phyloP scores from a whole-genome alignment of 2,888 invertebrate species.

The Caenorhabditis doughertyi region DNA sequence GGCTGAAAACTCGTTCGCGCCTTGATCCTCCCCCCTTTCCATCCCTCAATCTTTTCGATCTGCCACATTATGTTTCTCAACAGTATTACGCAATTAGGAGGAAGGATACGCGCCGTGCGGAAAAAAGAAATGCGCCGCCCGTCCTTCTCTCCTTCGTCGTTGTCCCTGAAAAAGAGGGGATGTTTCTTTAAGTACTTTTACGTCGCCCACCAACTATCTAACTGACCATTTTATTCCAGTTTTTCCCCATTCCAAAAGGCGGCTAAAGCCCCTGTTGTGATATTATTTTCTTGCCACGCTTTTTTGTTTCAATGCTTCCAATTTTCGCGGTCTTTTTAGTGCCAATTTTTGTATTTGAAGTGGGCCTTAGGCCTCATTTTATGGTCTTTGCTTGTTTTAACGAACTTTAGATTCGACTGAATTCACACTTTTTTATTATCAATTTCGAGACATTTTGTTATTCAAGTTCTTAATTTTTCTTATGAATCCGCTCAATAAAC shows the following conservation, averaged over 20 bases:
- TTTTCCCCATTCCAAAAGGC: slow-evolving; percentile 3
- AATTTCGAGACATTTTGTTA: too few species aligned
- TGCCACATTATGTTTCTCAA: slow-evolving; percentile 11
- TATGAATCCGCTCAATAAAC: too few species aligned
- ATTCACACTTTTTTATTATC: too few species aligned
- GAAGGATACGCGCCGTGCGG: background rate
- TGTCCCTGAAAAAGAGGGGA: background rate
- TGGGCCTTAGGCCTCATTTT: background rate
- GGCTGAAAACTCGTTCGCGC: slow-evolving; percentile 43
- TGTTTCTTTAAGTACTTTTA: slow-evolving; percentile 54
- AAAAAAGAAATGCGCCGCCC: slow-evolving; percentile 13
- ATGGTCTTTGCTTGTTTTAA: too few species aligned
- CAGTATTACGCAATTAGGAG: slow-evolving; percentile 63
- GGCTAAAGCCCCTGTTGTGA: background rate
- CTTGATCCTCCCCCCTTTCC: too few species aligned
- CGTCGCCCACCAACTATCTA: slow-evolving; percentile 1
- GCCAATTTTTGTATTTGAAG: background rate
- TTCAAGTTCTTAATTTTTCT: too few species aligned
- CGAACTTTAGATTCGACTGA: too few species aligned
- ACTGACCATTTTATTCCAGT: slow-evolving; percentile 44
- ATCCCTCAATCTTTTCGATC: too few species aligned
- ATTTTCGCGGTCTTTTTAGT: background rate
- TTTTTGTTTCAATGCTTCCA: background rate
- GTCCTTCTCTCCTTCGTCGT: too few species aligned
- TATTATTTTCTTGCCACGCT: background rate